These are phyloP conservation scores for Pinctada fucata DNA, from an alignment of 2,888 invertebrate species.

Conservation along the genomic window DNA sequence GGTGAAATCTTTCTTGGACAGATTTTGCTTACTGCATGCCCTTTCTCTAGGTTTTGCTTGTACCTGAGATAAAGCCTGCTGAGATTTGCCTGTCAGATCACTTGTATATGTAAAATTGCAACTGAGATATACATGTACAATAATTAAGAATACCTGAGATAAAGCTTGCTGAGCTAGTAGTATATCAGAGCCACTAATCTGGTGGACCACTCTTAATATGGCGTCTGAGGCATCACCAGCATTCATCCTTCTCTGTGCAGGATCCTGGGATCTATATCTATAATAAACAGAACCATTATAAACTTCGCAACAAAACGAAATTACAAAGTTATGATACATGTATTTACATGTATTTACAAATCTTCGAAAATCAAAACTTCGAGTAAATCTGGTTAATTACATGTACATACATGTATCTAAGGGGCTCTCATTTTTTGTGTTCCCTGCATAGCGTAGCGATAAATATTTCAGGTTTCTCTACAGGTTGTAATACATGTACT, in stretches of 20 bases:
- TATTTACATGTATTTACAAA: neutral
- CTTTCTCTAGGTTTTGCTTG: no score
- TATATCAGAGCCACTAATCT: constrained; percentile 83
- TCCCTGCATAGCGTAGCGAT: no score
- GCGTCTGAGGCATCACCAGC: constrained; percentile 74
- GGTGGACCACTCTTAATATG: constrained; percentile 79
- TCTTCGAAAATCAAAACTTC: neutral
- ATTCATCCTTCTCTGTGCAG: constrained; percentile 67
- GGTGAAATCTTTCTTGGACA: no score
- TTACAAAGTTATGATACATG: no score
- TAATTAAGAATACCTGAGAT: constrained; percentile 76
- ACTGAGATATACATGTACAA: no score
- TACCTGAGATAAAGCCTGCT: no score
- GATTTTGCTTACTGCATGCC: no score
- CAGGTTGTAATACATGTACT: constrained; percentile 50
- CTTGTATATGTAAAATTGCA: no score
- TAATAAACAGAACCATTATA: neutral
- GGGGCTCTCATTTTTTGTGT: neutral
- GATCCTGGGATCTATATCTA: constrained; percentile 50
- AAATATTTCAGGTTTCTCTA: constrained; percentile 60
- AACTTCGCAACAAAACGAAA: no score
- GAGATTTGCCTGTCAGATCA: no score
- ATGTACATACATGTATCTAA: neutral
- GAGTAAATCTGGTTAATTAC: neutral
- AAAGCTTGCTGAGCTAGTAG: constrained; percentile 83